Conservation (phyloP, 1,140 invertebrate species). For the Radopholus similis region DNA sequence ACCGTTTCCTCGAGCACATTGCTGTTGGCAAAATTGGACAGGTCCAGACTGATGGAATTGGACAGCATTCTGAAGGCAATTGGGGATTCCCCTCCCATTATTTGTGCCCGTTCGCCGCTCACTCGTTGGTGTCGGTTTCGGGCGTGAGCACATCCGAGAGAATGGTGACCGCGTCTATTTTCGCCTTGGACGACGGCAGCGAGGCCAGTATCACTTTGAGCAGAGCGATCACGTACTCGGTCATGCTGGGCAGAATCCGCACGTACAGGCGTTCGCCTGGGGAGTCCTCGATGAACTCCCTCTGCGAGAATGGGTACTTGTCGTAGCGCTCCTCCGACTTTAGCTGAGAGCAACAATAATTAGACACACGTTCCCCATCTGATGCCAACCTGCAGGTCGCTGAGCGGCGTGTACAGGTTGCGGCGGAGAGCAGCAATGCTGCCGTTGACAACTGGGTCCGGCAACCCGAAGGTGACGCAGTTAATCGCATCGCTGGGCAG, state of each 20-base stretch:
- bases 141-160: slow-evolving; percentile 81
- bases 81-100: not conserved
- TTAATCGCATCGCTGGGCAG: slow-evolving; percentile 49
- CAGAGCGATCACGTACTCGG: slow-evolving; percentile 54
- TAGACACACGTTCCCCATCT: slow-evolving; percentile 3
- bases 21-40: slow-evolving; percentile 14
- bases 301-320: slow-evolving; percentile 50
- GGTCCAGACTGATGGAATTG: slow-evolving; percentile 56
- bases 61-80: slow-evolving; percentile 40
- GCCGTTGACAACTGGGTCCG: slow-evolving; percentile 34
- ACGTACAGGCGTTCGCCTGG: slow-evolving; percentile 46
- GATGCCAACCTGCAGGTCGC: slow-evolving; percentile 48
- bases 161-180: slow-evolving; percentile 96
- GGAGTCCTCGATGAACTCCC: slow-evolving; percentile 46
- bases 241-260: slow-evolving; percentile 48
- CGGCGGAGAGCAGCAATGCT: slow-evolving; percentile 48
- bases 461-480: slow-evolving; percentile 49
- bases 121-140: slow-evolving; percentile 51
- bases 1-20: slow-evolving; percentile 79
- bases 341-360: slow-evolving; percentile 30
- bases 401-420: slow-evolving; percentile 52
- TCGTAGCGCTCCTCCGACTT: slow-evolving; percentile 46
- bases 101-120: not conserved
- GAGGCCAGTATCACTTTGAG: slow-evolving; percentile 94
- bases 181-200: slow-evolving; percentile 88